Percentiles rank a stretch among this genome's conserved stretches.
phyloP scores from a whole-genome alignment of 2,113 vertebrate species.

The Melozone crissalis region DNA sequence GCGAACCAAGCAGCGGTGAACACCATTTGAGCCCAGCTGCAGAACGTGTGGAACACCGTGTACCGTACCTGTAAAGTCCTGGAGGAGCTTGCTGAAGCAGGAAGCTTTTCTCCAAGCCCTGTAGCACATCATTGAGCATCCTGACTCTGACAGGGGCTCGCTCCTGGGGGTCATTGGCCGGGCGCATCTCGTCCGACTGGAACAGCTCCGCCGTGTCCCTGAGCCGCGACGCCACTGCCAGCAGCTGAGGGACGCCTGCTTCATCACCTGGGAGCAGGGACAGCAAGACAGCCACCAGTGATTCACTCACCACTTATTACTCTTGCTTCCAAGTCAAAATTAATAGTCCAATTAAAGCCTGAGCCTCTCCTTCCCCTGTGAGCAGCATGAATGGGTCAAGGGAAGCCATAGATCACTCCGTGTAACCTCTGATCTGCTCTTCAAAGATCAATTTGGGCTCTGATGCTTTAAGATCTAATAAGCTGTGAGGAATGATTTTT shows the following conservation, averaged over 20 bases:
- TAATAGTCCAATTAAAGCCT: slow-evolving; percentile 7
- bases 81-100: slow-evolving; percentile 77
- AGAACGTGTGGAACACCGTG: neutral
- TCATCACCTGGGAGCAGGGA: slow-evolving; percentile 71
- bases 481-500: neutral
- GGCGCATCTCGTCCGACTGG: slow-evolving; percentile 93
- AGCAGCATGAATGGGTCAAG: neutral
- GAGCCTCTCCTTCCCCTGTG: neutral
- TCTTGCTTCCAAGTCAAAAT: neutral
- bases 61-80: slow-evolving; percentile 88
- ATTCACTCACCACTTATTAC: neutral
- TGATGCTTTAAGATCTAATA: neutral
- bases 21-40: neutral
- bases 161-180: slow-evolving; percentile 91
- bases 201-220: slow-evolving; percentile 86
- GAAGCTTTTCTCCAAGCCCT: slow-evolving; percentile 90
- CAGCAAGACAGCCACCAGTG: neutral
- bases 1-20: neutral
- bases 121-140: slow-evolving; percentile 93
- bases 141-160: slow-evolving; percentile 82
- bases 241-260: slow-evolving; percentile 56
- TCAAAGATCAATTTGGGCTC: neutral
- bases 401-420: neutral
- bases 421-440: neutral
- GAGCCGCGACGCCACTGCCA: slow-evolving; percentile 74